A percentile compares a stretch with the other conserved stretches of the same genome.
Conservation (phyloP, 2,888 invertebrate genomes). For the Graphium colonna region DNA sequence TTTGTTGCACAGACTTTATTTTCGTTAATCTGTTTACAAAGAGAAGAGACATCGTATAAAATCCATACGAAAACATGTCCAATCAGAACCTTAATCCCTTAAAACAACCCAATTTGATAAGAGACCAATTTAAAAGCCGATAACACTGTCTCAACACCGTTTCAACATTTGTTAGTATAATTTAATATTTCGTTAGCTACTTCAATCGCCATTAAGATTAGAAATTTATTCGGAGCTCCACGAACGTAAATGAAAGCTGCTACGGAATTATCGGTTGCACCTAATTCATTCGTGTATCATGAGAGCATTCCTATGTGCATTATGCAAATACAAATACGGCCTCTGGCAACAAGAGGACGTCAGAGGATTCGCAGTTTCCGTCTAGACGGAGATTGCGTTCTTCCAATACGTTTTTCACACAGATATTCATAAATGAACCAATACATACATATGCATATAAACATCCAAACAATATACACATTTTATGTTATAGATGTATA, state of each 20-base stretch:
- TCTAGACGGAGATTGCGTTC: constrained; percentile 76
- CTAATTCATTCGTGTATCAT: constrained; percentile 50
- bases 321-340: constrained; percentile 45
- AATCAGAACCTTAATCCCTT: too few relatives aligned
- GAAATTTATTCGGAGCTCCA: not conserved
- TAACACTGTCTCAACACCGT: too few relatives aligned
- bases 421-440: constrained; percentile 30
- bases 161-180: not conserved
- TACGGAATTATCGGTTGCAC: constrained; percentile 18
- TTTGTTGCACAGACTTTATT: too few relatives aligned
- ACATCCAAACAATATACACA: too few relatives aligned
- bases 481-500: too few relatives aligned
- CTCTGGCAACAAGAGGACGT: constrained; percentile 44
- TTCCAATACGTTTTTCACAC: constrained; percentile 55
- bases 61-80: too few relatives aligned
- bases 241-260: constrained; percentile 1
- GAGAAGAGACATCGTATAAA: too few relatives aligned
- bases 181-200: constrained; percentile 1
- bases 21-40: too few relatives aligned
- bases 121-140: too few relatives aligned
- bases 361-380: constrained; percentile 55
- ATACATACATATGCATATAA: too few relatives aligned
- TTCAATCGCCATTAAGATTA: constrained; percentile 1
- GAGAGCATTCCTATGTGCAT: constrained; percentile 45
- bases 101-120: too few relatives aligned